Evolutionary conservation across 2,888 invertebrate genomes (phyloP).

Genomic region (Litoditis marina): DNA sequence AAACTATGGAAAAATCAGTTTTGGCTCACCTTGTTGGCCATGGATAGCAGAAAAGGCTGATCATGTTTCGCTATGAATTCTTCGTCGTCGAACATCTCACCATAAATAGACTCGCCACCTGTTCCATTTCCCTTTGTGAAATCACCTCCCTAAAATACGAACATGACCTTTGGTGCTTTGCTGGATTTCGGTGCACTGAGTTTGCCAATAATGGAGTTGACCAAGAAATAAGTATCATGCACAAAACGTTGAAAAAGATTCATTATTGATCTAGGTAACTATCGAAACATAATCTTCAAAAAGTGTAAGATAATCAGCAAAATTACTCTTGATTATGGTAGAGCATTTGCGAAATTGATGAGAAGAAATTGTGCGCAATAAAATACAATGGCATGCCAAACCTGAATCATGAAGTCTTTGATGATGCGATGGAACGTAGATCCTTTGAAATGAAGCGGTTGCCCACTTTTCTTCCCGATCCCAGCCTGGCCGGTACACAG

Average conservation of each 20-base stretch:
- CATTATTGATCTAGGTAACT: no score
- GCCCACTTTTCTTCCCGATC: slow-evolving; percentile 72
- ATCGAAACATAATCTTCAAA: no score
- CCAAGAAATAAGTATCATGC: neutral
- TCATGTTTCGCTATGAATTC: slow-evolving; percentile 70
- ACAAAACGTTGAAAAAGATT: neutral
- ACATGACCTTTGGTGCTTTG: neutral
- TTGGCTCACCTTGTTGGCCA: slow-evolving; percentile 88
- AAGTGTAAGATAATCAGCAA: no score
- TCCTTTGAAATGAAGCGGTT: slow-evolving; percentile 84
- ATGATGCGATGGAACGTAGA: slow-evolving; percentile 76
- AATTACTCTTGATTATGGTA: no score
- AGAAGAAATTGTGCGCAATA: neutral
- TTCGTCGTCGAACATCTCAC: slow-evolving; percentile 97
- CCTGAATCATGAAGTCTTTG: slow-evolving; percentile 85
- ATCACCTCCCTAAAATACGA: slow-evolving; percentile 54
- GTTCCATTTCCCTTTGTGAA: slow-evolving; percentile 81
- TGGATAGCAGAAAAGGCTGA: slow-evolving; percentile 84
- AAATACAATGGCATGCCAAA: slow-evolving; percentile 25
- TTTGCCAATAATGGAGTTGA: no score
- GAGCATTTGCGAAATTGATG: neutral
- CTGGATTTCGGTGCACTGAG: no score
- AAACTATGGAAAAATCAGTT: neutral
- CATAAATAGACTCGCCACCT: slow-evolving; percentile 96
- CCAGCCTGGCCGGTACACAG: slow-evolving; percentile 85